Conservation (phyloP, 23 tunicate species). For the Halocynthia aurantium region DNA sequence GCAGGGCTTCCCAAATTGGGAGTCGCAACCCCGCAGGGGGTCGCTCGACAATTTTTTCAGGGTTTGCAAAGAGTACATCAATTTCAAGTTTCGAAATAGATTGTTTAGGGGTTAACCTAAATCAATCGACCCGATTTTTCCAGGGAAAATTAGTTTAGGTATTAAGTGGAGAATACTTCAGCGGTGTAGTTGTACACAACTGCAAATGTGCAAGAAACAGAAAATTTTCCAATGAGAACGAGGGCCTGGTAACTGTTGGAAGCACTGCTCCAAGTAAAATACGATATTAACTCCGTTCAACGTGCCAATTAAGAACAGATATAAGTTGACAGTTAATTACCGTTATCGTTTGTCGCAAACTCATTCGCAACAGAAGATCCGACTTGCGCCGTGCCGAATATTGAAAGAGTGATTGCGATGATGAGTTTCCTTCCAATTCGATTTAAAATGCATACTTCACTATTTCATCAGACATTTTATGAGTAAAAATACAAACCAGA, state of each 20-base stretch:
- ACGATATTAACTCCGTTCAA: background rate
- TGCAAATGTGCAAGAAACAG: constrained; percentile 60
- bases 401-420: constrained; percentile 23
- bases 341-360: constrained; percentile 31
- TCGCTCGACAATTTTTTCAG: too few relatives aligned
- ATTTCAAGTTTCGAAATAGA: too few relatives aligned
- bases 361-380: constrained; percentile 33
- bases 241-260: constrained; percentile 31
- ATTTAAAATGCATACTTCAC: too few relatives aligned
- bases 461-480: too few relatives aligned
- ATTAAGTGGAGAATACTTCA: constrained; percentile 78
- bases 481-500: too few relatives aligned
- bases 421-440: constrained; percentile 52
- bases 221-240: constrained; percentile 77
- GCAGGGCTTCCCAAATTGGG: too few relatives aligned
- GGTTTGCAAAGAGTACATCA: too few relatives aligned
- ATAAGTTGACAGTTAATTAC: constrained; percentile 7
- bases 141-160: too few relatives aligned
- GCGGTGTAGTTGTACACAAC: constrained; percentile 89
- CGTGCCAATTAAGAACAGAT: background rate
- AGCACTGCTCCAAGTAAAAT: constrained; percentile 4
- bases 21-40: too few relatives aligned
- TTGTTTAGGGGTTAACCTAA: too few relatives aligned
- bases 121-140: too few relatives aligned
- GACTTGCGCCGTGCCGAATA: constrained; percentile 51